Evolutionary conservation across 2,113 vertebrate genomes (phyloP).

Genomic region (Periophthalmodon schlosseri): DNA sequence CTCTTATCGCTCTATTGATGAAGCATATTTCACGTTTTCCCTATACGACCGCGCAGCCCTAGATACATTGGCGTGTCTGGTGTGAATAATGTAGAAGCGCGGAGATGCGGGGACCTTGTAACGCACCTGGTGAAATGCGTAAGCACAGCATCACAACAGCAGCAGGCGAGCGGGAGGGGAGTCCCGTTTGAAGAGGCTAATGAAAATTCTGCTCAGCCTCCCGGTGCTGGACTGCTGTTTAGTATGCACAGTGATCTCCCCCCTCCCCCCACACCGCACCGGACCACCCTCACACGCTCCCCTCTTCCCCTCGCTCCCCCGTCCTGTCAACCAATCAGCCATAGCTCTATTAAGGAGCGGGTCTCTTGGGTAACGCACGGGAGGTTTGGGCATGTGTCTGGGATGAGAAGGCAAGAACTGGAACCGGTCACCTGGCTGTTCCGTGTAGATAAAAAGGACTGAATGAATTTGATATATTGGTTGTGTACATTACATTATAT

Average conservation of each 20-base stretch:
- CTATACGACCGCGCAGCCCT: not conserved
- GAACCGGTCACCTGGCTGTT: not conserved
- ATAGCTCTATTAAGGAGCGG: conserved; percentile 52
- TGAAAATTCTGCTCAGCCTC: conserved; percentile 41
- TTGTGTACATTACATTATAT: not conserved
- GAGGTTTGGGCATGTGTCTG: conserved; percentile 52
- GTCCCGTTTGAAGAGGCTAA: conserved; percentile 52
- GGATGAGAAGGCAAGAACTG: conserved; percentile 19
- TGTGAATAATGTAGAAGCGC: conserved; percentile 10
- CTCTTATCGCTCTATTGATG: not conserved
- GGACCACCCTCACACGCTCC: conserved; percentile 42
- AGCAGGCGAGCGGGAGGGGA: conserved; percentile 28
- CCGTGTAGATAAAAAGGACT: not conserved
- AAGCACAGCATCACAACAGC: conserved; percentile 41
- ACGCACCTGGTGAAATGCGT: conserved; percentile 45
- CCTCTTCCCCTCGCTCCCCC: not conserved
- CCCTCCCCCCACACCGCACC: conserved; percentile 20
- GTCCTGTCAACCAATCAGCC: conserved; percentile 45
- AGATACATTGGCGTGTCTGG: not conserved
- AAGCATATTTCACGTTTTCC: not conserved
- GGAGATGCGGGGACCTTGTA: conserved; percentile 13
- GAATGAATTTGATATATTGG: not conserved
- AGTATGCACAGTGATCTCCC: conserved; percentile 56
- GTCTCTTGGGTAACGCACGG: conserved; percentile 59
- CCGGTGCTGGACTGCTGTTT: conserved; percentile 42